phyloP scores from a whole-genome alignment of 2,113 vertebrate species.

The Brienomyrus longianalis region DNA sequence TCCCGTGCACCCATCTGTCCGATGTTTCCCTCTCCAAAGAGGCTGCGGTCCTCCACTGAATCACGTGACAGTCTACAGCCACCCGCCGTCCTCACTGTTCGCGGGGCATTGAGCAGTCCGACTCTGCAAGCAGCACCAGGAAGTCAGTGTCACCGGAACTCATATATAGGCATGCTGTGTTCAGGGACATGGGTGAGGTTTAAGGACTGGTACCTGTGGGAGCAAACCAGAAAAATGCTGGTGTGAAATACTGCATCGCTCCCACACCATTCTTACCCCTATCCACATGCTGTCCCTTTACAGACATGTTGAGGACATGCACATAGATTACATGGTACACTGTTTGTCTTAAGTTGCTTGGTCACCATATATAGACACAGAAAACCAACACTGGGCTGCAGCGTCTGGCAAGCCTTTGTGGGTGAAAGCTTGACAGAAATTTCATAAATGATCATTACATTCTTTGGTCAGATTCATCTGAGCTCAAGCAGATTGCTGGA shows the following conservation, averaged over 20 bases:
- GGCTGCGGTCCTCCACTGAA: neutral
- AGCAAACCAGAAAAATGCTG: neutral
- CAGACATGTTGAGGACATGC: neutral
- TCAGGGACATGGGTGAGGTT: conserved; percentile 88
- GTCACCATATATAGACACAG: neutral
- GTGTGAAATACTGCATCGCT: neutral
- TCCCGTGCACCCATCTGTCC: neutral
- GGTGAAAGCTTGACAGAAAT: neutral
- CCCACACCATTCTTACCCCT: too few relatives aligned
- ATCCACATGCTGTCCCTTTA: neutral
- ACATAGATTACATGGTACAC: neutral
- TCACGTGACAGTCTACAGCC: conserved; percentile 10
- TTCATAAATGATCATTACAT: neutral
- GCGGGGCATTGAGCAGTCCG: conserved; percentile 7
- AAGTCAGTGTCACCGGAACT: conserved; percentile 83
- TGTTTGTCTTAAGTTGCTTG: neutral
- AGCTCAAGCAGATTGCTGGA: neutral
- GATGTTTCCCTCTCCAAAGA: neutral
- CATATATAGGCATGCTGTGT: conserved; percentile 91
- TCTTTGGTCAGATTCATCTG: neutral
- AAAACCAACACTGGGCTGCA: neutral
- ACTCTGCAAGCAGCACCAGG: neutral
- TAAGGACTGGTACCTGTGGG: conserved; percentile 88
- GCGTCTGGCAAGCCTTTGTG: neutral
- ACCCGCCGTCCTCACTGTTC: neutral